phyloP scores from a whole-genome alignment of 2,797 vertebrate genomes.

The Syngnathus rostellatus region DNA sequence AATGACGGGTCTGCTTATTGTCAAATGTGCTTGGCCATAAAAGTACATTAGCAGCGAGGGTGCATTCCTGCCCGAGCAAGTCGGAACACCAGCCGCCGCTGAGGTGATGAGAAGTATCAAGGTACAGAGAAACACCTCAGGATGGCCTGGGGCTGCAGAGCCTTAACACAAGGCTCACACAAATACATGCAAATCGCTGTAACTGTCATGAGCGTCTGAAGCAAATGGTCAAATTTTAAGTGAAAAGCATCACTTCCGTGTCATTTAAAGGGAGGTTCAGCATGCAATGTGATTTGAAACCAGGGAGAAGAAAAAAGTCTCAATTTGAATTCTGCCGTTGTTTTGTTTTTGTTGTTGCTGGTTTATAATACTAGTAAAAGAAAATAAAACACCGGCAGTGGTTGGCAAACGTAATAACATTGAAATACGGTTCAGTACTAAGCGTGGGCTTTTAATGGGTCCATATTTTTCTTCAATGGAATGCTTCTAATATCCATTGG shows the following conservation, averaged over 20 bases:
- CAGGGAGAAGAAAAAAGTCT: neutral
- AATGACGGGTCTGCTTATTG: conserved; percentile 66
- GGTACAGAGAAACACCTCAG: conserved; percentile 27
- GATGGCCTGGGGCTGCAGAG: conserved; percentile 23
- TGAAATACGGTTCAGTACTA: neutral
- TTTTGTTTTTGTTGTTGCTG: neutral
- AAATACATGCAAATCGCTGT: conserved; percentile 18
- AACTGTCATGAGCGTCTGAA: conserved; percentile 20
- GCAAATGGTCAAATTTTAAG: conserved; percentile 23
- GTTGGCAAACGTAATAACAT: neutral
- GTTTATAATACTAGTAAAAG: neutral
- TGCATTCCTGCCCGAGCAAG: conserved; percentile 67
- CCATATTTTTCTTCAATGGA: neutral
- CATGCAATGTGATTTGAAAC: conserved; percentile 8
- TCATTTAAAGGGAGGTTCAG: conserved; percentile 23
- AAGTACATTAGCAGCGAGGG: conserved; percentile 61
- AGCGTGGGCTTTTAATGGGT: neutral
- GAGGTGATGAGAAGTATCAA: conserved; percentile 30
- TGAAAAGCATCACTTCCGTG: conserved; percentile 19
- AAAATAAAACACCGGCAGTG: neutral
- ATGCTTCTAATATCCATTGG: neutral
- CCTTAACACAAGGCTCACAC: conserved; percentile 12
- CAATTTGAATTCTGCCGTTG: neutral
- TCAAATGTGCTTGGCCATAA: conserved; percentile 69
- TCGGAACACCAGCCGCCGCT: conserved; percentile 57